Base-by-base conservation (phyloP, 2,113 vertebrate species). In the Oryctolagus cuniculus region DNA sequence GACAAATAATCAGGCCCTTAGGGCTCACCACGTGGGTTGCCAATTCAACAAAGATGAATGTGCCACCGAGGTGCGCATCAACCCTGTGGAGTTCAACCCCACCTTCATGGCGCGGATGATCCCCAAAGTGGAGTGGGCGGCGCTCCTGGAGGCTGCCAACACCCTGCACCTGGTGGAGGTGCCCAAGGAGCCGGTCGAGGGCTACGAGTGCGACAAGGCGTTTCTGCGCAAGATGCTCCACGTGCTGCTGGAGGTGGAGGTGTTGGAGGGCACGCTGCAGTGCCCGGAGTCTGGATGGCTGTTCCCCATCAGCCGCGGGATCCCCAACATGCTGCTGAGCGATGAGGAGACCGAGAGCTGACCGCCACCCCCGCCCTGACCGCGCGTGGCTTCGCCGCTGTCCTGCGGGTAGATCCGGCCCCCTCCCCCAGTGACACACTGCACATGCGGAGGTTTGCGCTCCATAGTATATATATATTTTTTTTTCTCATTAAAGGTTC, bases 271-370 rank as follows among this genome's bases (percentile, higher is more conserved):
- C 22, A 98, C 98, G 17, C 97, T 99, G 93, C 98, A 99, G 73
- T 99, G 99, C 91, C 99, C 99, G 0, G 99, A 99, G 63, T 99
- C 99, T 0, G 99, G 99, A 31, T 98, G 98, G 64, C 98, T 99
- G 97, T 99, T 99, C 87, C 99, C 99, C 21, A 99, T 99, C 97
- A 98, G 98, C 55, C 98, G 98, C 95, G 99, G 99, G 53, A 99
- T 99, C 96, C 99, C 99, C 92, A 99, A 99, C 98, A 99, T 99
- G 99, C 97, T 99, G 90, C 98, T 99, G 91, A 99, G 98, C 1
- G 99, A 99, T 36, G 99, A 99, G 0, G 99, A 99, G 95, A 98
- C 96, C 0, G 93, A 96, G 85, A 63, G 87, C 1, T 97, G 75
- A 80, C 3, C 9, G 6, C 67, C 75, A 21, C 67, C 63, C 78